These are phyloP conservation scores for Volucella inanis DNA, from an alignment of 2,888 invertebrate genomes.

Conservation along the genomic window DNA sequence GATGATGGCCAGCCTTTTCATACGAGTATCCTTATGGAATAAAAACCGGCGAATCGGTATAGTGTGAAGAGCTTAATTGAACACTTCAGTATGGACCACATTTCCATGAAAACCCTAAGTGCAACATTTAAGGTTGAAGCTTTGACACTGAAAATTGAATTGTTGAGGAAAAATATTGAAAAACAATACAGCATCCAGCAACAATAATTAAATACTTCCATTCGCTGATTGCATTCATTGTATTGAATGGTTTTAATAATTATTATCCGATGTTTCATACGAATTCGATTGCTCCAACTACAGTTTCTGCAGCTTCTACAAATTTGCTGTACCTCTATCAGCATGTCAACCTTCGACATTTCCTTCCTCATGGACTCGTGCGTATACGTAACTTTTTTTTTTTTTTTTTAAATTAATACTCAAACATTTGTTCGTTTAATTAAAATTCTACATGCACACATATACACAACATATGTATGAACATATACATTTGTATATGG, in stretches of 20 bases:
- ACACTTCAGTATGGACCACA: too few relatives aligned
- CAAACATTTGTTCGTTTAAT: conserved; percentile 67
- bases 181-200: neutral
- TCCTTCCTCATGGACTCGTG: too few relatives aligned
- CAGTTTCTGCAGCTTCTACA: too few relatives aligned
- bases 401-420: conserved; percentile 39
- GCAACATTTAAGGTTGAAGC: too few relatives aligned
- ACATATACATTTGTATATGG: neutral
- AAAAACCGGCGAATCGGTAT: too few relatives aligned
- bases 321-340: neutral
- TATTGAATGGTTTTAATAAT: neutral
- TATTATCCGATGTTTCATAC: neutral
- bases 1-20: too few relatives aligned
- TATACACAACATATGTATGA: neutral
- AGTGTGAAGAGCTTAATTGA: too few relatives aligned
- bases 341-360: neutral
- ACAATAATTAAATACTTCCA: conserved; percentile 13
- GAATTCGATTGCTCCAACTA: neutral
- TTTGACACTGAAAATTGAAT: too few relatives aligned
- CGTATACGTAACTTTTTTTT: too few relatives aligned
- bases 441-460: conserved; percentile 58
- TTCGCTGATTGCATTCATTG: conserved; percentile 5
- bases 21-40: too few relatives aligned
- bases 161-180: too few relatives aligned
- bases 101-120: too few relatives aligned